A percentile compares a stretch with the other conserved stretches of the same genome.
Evolutionary conservation across 2,888 invertebrate genomes (phyloP).

Genomic region (Smittia aterrima): DNA sequence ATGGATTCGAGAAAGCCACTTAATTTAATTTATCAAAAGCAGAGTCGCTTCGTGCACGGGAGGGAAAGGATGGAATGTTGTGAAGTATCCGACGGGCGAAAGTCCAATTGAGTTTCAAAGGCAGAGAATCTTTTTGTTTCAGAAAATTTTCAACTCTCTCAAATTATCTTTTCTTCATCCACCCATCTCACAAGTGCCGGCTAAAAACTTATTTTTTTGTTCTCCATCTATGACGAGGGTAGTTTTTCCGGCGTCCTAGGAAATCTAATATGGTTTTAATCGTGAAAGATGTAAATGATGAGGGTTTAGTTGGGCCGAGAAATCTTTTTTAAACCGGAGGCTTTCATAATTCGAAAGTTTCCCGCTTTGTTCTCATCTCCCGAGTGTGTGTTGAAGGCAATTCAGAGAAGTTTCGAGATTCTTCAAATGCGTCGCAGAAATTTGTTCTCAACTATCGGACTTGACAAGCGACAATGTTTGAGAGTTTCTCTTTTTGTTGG

Average conservation of each 20-base stretch:
- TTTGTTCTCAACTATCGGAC: too few species aligned
- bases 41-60: not conserved
- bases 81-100: not conserved
- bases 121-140: not conserved
- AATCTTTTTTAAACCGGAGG: slow-evolving; percentile 19
- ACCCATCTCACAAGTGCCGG: not conserved
- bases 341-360: slow-evolving; percentile 38
- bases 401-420: not conserved
- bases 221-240: slow-evolving; percentile 37
- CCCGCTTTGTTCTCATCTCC: too few species aligned
- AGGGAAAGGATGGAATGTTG: not conserved
- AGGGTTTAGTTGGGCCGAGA: slow-evolving; percentile 30
- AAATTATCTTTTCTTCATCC: not conserved
- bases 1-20: not conserved
- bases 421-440: too few species aligned
- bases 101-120: not conserved
- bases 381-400: not conserved
- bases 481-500: too few species aligned
- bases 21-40: slow-evolving; percentile 14
- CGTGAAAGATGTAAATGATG: slow-evolving; percentile 41
- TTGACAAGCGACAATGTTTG: too few species aligned
- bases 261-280: slow-evolving; percentile 41
- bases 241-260: slow-evolving; percentile 27
- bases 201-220: not conserved
- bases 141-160: too few species aligned